phyloP scores from a whole-genome alignment of 2,888 invertebrate genomes.

The Heliconius ethilla region DNA sequence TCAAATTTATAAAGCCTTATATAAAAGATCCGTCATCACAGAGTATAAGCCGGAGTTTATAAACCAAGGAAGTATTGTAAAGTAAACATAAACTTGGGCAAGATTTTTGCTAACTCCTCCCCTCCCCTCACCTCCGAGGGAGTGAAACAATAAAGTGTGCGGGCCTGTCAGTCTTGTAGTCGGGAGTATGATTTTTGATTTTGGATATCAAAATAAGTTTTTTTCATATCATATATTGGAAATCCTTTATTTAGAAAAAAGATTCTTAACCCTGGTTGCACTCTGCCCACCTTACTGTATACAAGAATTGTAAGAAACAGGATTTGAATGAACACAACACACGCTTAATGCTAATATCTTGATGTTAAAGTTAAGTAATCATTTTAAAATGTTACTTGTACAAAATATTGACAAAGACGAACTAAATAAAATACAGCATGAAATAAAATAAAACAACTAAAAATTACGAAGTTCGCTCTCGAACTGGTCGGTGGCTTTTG shows the following conservation, averaged over 20 bases:
- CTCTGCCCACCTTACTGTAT: background rate
- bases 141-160: constrained; percentile 2
- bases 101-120: background rate
- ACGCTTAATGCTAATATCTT: background rate
- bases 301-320: background rate
- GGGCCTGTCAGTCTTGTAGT: background rate
- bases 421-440: background rate
- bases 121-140: background rate
- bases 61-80: background rate
- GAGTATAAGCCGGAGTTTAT: background rate
- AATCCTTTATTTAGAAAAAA: too few relatives aligned
- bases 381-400: constrained; percentile 13
- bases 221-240: too few relatives aligned
- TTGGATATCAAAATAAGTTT: background rate
- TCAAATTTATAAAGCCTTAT: background rate
- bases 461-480: constrained; percentile 20
- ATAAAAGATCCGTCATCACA: background rate
- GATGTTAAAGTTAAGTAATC: background rate
- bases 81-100: constrained; percentile 12
- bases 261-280: background rate
- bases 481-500: constrained; percentile 27
- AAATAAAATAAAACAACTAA: constrained; percentile 23
- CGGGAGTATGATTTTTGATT: constrained; percentile 1
- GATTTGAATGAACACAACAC: background rate
- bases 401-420: constrained; percentile 22